A percentile compares a stretch with the other conserved stretches of the same genome.
Evolutionary conservation across 2,113 vertebrate species (phyloP).

Genomic region (Myocastor coypus): DNA sequence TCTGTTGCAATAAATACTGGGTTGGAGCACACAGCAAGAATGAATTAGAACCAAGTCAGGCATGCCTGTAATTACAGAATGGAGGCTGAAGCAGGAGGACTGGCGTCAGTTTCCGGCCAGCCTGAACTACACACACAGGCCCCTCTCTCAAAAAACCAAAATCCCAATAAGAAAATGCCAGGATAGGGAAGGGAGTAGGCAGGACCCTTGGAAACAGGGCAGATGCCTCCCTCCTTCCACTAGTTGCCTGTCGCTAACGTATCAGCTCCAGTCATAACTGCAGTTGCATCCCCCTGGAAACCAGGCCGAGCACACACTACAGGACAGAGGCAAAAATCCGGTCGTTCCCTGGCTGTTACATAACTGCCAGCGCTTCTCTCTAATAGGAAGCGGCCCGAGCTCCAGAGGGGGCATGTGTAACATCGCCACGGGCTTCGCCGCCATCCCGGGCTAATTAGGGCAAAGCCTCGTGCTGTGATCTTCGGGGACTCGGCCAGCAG

Average conservation of each 20-base stretch:
- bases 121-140: not conserved
- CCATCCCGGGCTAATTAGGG: slow-evolving; percentile 48
- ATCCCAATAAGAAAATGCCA: not conserved
- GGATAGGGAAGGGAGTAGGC: slow-evolving; percentile 19
- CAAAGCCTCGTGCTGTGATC: not conserved
- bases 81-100: not conserved
- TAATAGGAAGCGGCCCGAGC: not conserved
- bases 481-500: not conserved
- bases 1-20: not conserved
- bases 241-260: not conserved
- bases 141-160: not conserved
- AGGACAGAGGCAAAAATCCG: not conserved
- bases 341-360: slow-evolving; percentile 24
- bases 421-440: not conserved
- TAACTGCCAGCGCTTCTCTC: slow-evolving; percentile 48
- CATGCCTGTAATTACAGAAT: not conserved
- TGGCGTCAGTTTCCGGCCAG: not conserved
- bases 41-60: not conserved
- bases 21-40: not conserved
- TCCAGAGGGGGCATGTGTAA: not conserved
- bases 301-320: not conserved
- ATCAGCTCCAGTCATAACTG: not conserved
- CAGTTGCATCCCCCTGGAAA: not conserved
- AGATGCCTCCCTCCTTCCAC: not conserved
- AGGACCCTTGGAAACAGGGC: not conserved